Evolutionary conservation across 1,140 invertebrate genomes (phyloP).

Genomic region (Drosophila lowei): DNA sequence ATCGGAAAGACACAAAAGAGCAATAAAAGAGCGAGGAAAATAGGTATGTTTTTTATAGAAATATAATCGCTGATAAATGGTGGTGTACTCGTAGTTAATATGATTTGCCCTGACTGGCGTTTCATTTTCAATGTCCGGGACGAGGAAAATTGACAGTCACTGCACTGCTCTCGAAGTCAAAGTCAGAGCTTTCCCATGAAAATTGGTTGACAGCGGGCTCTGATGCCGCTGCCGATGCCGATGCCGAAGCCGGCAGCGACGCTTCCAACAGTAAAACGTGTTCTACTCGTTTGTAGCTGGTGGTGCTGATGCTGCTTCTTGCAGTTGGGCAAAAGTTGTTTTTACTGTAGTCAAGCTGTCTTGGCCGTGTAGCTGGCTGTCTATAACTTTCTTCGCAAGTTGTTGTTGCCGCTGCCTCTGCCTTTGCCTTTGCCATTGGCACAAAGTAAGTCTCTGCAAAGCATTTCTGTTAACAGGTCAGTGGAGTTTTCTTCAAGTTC

Average conservation of each 20-base stretch:
- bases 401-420: constrained; percentile 40
- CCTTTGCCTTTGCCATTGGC: constrained; percentile 33
- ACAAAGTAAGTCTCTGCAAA: constrained; percentile 64
- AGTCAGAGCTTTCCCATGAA: constrained; percentile 69
- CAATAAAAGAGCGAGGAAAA: constrained; percentile 11
- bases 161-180: constrained; percentile 38
- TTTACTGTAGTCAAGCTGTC: constrained; percentile 69
- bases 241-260: constrained; percentile 5
- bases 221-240: constrained; percentile 1
- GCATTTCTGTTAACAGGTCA: constrained; percentile 79
- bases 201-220: constrained; percentile 23
- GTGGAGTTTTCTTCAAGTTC: constrained; percentile 79
- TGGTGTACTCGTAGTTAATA: constrained; percentile 64
- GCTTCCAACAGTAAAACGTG: constrained; percentile 76
- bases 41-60: constrained; percentile 4
- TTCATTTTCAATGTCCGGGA: constrained; percentile 80
- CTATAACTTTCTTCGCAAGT: constrained; percentile 79
- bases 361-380: constrained; percentile 28
- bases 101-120: constrained; percentile 67
- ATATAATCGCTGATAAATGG: constrained; percentile 56
- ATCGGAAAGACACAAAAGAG: constrained; percentile 26
- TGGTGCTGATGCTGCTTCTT: constrained; percentile 24
- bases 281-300: constrained; percentile 73
- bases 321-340: constrained; percentile 78
- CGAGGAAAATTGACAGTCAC: constrained; percentile 67